These are phyloP conservation scores for Erebia palarica DNA, from an alignment of 2,888 invertebrate genomes.

Conservation along the genomic window DNA sequence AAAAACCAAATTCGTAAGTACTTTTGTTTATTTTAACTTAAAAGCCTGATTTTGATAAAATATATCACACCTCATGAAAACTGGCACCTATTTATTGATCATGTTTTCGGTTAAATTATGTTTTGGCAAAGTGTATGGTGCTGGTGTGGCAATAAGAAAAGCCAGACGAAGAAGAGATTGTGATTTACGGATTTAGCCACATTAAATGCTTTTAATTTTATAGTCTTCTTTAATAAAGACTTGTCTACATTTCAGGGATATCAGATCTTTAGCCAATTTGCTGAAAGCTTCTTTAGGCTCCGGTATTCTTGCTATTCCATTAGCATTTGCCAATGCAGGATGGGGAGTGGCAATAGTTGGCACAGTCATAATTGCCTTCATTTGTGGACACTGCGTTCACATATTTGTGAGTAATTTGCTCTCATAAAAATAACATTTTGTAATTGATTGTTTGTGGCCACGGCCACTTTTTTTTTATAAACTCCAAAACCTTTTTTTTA, in stretches of 20 bases:
- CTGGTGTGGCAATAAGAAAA: too few species aligned
- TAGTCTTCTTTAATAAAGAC: background rate
- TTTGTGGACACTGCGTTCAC: conserved; percentile 74
- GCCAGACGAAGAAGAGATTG: too few species aligned
- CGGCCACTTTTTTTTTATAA: too few species aligned
- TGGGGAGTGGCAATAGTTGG: conserved; percentile 84
- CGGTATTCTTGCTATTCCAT: conserved; percentile 87
- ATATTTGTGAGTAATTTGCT: conserved; percentile 65
- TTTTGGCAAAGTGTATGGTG: too few species aligned
- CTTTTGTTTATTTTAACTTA: conserved; percentile 1
- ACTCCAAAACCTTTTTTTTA: too few species aligned
- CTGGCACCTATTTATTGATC: too few species aligned
- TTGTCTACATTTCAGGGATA: conserved; percentile 54
- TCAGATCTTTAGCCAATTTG: conserved; percentile 71
- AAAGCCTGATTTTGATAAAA: background rate
- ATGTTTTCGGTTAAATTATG: too few species aligned
- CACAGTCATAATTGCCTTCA: conserved; percentile 66
- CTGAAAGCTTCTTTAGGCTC: conserved; percentile 84
- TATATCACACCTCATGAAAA: too few species aligned
- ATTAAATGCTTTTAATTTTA: background rate
- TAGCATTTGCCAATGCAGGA: conserved; percentile 87
- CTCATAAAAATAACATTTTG: too few species aligned
- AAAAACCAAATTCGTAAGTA: conserved; percentile 72
- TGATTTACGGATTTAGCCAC: too few species aligned
- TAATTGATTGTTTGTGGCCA: too few species aligned